Evolutionary conservation across 2,888 invertebrate species (phyloP).

Genomic region (Argyresthia albistria): DNA sequence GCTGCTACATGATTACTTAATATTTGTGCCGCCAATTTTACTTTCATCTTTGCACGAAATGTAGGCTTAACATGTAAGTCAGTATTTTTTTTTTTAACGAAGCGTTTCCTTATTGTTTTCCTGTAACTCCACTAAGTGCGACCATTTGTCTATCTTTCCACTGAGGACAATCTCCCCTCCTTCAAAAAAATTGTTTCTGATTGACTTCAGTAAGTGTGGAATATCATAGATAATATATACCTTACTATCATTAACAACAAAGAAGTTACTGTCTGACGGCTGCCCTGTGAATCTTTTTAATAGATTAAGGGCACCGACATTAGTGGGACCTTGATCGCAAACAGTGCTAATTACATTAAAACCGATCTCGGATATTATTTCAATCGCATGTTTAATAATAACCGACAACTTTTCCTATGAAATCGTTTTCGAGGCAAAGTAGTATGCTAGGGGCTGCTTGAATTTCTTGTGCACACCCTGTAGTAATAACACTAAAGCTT

Average conservation of each 20-base stretch:
- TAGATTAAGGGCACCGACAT: conserved; percentile 8
- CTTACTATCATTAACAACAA: conserved; percentile 5
- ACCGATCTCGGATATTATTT: conserved; percentile 2
- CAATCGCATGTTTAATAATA: conserved; percentile 9
- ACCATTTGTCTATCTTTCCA: too few species aligned
- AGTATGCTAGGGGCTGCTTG: conserved; percentile 16
- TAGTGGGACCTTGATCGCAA: conserved; percentile 14
- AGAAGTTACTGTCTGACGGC: conserved; percentile 4
- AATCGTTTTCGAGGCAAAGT: conserved; percentile 13
- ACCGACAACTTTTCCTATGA: conserved; percentile 7
- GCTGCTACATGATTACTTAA: background rate
- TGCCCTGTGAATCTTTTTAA: conserved; percentile 1
- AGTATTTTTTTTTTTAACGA: background rate
- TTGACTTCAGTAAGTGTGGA: too few species aligned
- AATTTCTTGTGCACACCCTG: conserved; percentile 13
- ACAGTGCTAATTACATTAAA: conserved; percentile 9
- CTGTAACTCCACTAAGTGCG: background rate
- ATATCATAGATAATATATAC: conserved; percentile 8
- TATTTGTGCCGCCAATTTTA: background rate
- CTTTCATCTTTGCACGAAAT: background rate
- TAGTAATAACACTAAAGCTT: conserved; percentile 14
- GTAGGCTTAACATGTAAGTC: background rate
- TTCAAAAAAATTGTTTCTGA: too few species aligned
- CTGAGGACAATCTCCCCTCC: too few species aligned
- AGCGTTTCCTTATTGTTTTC: background rate